Evolutionary conservation across 2,888 invertebrate species (phyloP), one percentile per base, ranked within the genome.

Genomic region (Parnassius orleans): DNA sequence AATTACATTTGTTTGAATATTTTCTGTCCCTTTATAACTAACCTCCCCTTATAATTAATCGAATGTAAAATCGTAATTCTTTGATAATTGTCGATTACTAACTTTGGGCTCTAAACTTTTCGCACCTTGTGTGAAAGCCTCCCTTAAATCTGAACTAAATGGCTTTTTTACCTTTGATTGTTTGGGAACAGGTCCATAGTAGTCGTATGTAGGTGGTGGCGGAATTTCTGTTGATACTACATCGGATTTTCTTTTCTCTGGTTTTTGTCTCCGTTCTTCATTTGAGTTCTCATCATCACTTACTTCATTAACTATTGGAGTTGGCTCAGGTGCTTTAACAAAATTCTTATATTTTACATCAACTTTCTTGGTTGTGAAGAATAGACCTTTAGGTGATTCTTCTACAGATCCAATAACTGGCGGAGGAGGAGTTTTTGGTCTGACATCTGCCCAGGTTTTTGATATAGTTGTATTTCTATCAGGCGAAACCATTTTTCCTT

Each of bases 131-230:
- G 76, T 87, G 69, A 81, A 91, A 1, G 91, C 88, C 80, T 88
- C 92, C 68, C 76, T 78, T 33, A 89, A 80, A 73, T 87, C 86
- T 5, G 84, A 89, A 43, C 80, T 72, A 65, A 90, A 90, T n/a
- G 89, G 89, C 68, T 80, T 85, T 54, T 81, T 71, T 46, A 75
- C 65, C 66, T 73, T 87, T 9, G 70, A 68, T 41, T 82, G 77
- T 68, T 89, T 90, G 7, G 84, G 70, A 43, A 78, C 72, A 10
- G 93, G 93, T 0, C 93, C 93, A 71, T 93, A 93, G 75, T 95
- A 94, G 42, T 95, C 93, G 72, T 92, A 94, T 1, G 93, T 93
- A 0, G 94, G 90, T 1, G 95, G 95, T 9, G 94, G 94, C 9
- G 94, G 93, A 68, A 95, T 92, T 82, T 94, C 94, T 19, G 82